Base-by-base conservation (phyloP, 2,797 vertebrate species). In the Tiaroga cobitis region DNA sequence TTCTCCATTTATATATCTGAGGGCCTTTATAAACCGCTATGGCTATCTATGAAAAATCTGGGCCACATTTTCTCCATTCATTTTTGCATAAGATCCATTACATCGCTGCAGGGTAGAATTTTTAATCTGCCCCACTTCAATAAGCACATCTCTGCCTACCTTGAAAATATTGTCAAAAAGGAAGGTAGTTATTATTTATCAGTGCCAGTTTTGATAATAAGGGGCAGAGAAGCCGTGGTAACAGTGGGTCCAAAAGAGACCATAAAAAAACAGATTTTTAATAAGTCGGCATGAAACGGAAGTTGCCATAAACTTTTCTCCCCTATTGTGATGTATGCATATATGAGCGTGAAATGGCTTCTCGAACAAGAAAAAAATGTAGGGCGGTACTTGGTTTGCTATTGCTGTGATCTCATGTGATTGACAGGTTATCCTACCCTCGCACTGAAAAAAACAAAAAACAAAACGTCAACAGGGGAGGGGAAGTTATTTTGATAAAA, bases 41-140 rank as follows among this genome's bases (percentile, higher is more conserved):
- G 49, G 86, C 85, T 87, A 88, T 90, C 85, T 85, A 29, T 41
- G 72, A 61, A 74, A 82, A 90, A 90, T 88, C 88, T 87, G 80
- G 86, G 87, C 83, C 86, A 86, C 81, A 83, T 87, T 84, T 46
- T 46, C 65, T 78, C 61, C 73, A 82, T 83, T 85, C 76, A 83
- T 83, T 89, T 80, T 54, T 87, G 74, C 80, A 86, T 73, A 82
- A 88, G 77, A 89, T 88, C 88, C 82, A 85, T 89, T 88, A 88
- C 82, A 87, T 86, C 16, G 86, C 89, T 59, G 56, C 19, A 39
- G 86, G 89, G 85, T 72, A 75, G 83, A 85, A 85, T 80, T 63
- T 88, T 86, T 87, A 87, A 90, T 88, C 83, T 80, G 74, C 43
- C 87, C 86, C 84, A 82, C 82, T 90, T 87, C 80, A 89, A 86